Percentiles rank a stretch among this genome's conserved stretches.
phyloP scores from a whole-genome alignment of 2,888 invertebrate genomes.

The Eupithecia subfuscata region DNA sequence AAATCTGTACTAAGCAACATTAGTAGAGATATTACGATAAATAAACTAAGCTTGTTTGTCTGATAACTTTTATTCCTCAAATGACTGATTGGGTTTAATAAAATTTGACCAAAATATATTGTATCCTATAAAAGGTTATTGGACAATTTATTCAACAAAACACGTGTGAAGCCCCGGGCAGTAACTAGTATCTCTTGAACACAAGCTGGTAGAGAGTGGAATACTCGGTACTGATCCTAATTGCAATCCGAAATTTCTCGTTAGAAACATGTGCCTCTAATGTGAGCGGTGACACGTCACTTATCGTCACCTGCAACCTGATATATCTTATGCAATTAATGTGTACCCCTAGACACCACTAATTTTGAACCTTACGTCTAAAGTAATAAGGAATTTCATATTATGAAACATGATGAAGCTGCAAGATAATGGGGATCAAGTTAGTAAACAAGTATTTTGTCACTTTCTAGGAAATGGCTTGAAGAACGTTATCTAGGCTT shows the following conservation, averaged over 20 bases:
- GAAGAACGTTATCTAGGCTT: neutral
- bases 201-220: neutral
- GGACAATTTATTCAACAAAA: too few relatives aligned
- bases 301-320: slow-evolving; percentile 39
- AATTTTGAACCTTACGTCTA: slow-evolving; percentile 15
- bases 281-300: slow-evolving; percentile 29
- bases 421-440: slow-evolving; percentile 4
- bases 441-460: neutral
- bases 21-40: neutral
- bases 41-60: neutral
- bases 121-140: too few relatives aligned
- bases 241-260: slow-evolving; percentile 14
- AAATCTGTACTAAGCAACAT: neutral
- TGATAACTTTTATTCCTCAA: neutral
- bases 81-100: neutral
- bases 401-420: neutral
- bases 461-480: slow-evolving; percentile 6
- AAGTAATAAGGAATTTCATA: slow-evolving; percentile 3
- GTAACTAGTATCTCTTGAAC: too few relatives aligned
- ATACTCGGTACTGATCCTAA: slow-evolving; percentile 1
- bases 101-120: neutral
- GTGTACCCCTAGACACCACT: neutral
- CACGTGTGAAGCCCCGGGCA: too few relatives aligned
- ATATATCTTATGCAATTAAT: slow-evolving; percentile 29
- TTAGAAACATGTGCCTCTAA: slow-evolving; percentile 36